These are phyloP conservation scores for Epinotia nisella DNA, from an alignment of 2,888 invertebrate species.

Conservation along the genomic window DNA sequence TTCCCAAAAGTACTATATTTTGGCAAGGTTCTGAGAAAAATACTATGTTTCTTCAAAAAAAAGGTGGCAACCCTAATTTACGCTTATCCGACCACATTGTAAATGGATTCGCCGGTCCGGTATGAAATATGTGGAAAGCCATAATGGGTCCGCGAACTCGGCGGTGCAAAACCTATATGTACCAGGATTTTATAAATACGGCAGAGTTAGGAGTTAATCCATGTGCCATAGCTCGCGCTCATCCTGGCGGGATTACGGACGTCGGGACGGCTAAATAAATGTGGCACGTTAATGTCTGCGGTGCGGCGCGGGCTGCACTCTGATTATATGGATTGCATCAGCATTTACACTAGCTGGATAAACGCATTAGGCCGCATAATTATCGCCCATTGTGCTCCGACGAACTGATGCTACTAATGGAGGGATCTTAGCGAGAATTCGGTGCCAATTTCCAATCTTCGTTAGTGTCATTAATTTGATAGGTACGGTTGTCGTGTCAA, in stretches of 20 bases:
- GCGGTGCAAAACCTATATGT: neutral
- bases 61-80: no score
- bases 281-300: slow-evolving; percentile 19
- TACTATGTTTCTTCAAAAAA: no score
- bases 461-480: neutral
- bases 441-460: slow-evolving; percentile 1
- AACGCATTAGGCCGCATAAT: slow-evolving; percentile 18
- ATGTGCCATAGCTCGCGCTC: slow-evolving; percentile 18
- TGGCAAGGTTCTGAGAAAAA: no score
- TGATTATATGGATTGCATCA: slow-evolving; percentile 17
- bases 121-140: slow-evolving; percentile 15
- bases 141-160: neutral
- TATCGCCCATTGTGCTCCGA: slow-evolving; percentile 1
- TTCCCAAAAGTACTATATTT: no score
- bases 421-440: neutral
- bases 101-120: slow-evolving; percentile 7
- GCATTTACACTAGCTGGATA: slow-evolving; percentile 30
- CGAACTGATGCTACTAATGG: neutral
- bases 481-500: neutral
- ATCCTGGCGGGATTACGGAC: slow-evolving; percentile 25
- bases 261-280: slow-evolving; percentile 26
- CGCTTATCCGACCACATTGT: slow-evolving; percentile 14
- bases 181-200: slow-evolving; percentile 36
- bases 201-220: slow-evolving; percentile 36
- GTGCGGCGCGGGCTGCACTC: neutral